Conservation (phyloP, 2,797 vertebrate genomes). For the Coreius guichenoti region DNA sequence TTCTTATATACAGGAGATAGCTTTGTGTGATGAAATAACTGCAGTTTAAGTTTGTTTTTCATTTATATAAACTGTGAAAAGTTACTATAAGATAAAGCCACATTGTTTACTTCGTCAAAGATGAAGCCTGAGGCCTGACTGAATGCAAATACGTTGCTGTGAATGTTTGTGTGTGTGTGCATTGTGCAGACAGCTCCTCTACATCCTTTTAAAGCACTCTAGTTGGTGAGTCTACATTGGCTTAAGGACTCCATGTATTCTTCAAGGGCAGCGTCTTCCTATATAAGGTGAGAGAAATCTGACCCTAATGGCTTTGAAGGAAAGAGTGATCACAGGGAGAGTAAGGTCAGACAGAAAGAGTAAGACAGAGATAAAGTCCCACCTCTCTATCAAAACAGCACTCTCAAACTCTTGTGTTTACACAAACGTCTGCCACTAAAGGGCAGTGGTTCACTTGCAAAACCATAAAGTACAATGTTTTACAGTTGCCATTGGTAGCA, state of each 20-base stretch:
- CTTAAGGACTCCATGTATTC: conserved; percentile 60
- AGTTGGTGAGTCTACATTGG: conserved; percentile 50
- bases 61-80: background rate
- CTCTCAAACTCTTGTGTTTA: background rate
- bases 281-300: conserved; percentile 64
- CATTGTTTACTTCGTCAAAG: conserved; percentile 2
- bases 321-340: conserved; percentile 51
- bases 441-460: conserved; percentile 2
- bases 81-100: background rate
- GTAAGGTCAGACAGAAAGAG: conserved; percentile 56
- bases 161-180: conserved; percentile 10
- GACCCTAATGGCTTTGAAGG: conserved; percentile 63
- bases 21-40: background rate
- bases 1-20: background rate
- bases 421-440: conserved; percentile 20
- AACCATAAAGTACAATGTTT: background rate
- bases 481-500: background rate
- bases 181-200: conserved; percentile 36
- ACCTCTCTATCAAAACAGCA: conserved; percentile 43
- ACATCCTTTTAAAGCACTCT: conserved; percentile 48
- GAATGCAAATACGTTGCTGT: background rate
- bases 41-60: background rate
- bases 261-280: conserved; percentile 61
- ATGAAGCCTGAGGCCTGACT: background rate
- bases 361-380: conserved; percentile 49